These are phyloP conservation scores for Ambastaia sidthimunki DNA, from an alignment of 2,797 vertebrate genomes.

Conservation along the genomic window DNA sequence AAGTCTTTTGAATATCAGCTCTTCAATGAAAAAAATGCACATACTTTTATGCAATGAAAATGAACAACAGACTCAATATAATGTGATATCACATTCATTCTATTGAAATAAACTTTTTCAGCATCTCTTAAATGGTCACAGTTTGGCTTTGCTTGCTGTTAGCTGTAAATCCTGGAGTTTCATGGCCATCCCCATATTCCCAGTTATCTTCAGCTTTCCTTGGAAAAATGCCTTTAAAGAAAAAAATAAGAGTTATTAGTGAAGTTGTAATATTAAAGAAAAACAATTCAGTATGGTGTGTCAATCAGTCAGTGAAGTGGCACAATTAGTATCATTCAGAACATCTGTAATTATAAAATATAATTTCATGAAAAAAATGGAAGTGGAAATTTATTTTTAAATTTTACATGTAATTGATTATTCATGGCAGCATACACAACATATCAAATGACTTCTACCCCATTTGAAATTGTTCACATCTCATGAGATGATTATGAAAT, in stretches of 20 bases:
- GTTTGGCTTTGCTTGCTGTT: conserved; percentile 85
- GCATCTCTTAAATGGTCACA: conserved; percentile 75
- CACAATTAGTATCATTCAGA: too few relatives aligned
- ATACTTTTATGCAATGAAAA: background rate
- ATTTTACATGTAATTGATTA: too few relatives aligned
- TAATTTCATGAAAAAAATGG: too few relatives aligned
- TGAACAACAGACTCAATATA: background rate
- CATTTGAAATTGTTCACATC: background rate
- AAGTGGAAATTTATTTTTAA: too few relatives aligned
- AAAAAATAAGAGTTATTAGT: background rate
- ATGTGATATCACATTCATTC: background rate
- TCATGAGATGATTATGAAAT: background rate
- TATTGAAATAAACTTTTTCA: background rate
- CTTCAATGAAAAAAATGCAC: background rate
- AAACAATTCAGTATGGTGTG: background rate
- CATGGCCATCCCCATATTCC: conserved; percentile 94
- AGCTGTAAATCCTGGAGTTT: conserved; percentile 92
- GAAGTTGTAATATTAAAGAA: background rate
- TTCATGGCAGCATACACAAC: too few relatives aligned
- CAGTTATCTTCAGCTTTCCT: conserved; percentile 91
- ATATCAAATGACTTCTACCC: too few relatives aligned
- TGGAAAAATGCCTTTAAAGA: conserved; percentile 89
- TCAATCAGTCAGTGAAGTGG: background rate
- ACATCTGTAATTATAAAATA: too few relatives aligned
- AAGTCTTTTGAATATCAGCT: too few relatives aligned